Evolutionary conservation across 2,113 vertebrate species (phyloP).

Genomic region (Ciconia boyciana): DNA sequence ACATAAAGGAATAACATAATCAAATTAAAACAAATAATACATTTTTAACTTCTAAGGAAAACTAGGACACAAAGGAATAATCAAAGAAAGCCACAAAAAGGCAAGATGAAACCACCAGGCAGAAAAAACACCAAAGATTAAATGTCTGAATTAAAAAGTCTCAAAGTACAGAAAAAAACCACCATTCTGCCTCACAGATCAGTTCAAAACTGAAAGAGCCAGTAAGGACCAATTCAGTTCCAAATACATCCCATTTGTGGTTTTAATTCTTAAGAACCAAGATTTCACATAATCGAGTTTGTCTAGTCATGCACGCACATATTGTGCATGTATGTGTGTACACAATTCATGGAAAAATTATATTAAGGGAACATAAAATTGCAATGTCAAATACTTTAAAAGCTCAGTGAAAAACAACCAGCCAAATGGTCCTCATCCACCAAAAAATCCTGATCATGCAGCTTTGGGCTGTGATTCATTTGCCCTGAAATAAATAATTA

Average conservation of each 20-base stretch:
- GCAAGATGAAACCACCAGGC: neutral
- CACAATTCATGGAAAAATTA: neutral
- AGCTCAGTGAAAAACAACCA: constrained; percentile 2
- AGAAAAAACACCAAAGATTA: neutral
- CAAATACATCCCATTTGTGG: neutral
- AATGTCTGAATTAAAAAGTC: neutral
- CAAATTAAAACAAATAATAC: neutral
- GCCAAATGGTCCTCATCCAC: neutral
- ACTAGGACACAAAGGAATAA: constrained; percentile 29
- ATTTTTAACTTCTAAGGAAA: constrained; percentile 25
- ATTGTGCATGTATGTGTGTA: neutral
- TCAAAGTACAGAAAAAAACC: neutral
- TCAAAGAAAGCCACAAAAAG: constrained; percentile 23
- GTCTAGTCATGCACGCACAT: neutral
- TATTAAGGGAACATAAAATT: neutral
- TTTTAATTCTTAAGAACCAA: neutral
- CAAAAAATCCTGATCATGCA: neutral
- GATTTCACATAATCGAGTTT: neutral
- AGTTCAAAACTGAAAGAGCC: neutral
- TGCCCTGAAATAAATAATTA: constrained; percentile 51
- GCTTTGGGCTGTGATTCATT: constrained; percentile 28
- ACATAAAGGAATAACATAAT: neutral
- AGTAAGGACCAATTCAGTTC: neutral
- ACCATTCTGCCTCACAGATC: neutral
- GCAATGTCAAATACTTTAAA: neutral